Evolutionary conservation across 2,113 vertebrate species (phyloP).

Genomic region (Microcebus tavaratra): DNA sequence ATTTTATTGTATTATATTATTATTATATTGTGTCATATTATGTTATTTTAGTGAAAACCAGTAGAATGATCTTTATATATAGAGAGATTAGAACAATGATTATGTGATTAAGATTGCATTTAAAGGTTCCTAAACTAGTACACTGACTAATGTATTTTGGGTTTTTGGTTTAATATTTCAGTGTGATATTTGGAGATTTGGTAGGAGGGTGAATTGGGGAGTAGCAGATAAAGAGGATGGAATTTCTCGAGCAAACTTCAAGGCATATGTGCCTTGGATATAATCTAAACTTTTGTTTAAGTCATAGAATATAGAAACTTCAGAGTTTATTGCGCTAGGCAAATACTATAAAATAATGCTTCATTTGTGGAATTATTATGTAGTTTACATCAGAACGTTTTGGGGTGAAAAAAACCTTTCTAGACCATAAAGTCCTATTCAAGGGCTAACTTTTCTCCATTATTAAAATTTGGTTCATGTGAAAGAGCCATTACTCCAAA

Average conservation of each 20-base stretch:
- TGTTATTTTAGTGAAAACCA: background rate
- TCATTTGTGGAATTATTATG: background rate
- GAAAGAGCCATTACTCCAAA: background rate
- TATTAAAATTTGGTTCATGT: background rate
- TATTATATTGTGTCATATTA: background rate
- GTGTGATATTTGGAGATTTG: background rate
- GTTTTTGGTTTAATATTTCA: background rate
- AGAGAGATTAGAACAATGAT: background rate
- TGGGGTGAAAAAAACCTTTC: background rate
- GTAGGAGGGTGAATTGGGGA: rapidly evolving
- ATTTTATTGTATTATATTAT: background rate
- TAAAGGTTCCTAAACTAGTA: background rate
- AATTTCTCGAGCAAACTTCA: background rate
- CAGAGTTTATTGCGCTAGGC: background rate
- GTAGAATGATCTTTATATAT: background rate
- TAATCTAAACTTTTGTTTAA: background rate
- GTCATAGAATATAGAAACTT: background rate
- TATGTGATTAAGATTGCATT: background rate
- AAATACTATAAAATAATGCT: background rate
- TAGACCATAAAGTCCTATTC: background rate
- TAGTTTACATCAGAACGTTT: background rate
- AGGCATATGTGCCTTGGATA: background rate
- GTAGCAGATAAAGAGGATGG: background rate
- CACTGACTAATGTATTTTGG: background rate
- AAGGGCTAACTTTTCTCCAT: background rate